Evolutionary conservation across 2,113 vertebrate species (phyloP).

Genomic region (Corythornis madagascariensis): DNA sequence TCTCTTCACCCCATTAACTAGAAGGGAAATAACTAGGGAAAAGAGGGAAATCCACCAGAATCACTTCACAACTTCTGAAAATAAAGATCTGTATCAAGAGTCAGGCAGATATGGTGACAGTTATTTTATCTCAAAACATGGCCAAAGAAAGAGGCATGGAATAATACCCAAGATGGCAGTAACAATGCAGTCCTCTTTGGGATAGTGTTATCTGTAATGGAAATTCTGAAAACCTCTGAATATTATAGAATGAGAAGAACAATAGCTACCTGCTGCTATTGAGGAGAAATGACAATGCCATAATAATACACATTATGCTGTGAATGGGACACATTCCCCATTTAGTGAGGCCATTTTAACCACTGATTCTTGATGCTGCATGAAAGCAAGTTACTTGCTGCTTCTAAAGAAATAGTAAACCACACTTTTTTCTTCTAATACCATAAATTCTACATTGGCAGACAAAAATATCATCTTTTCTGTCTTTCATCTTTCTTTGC

Average conservation of each 20-base stretch:
- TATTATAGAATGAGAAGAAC: constrained; percentile 16
- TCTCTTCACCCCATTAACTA: not conserved
- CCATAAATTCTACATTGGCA: not conserved
- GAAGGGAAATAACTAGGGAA: not conserved
- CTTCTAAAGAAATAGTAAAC: not conserved
- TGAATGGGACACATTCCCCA: not conserved
- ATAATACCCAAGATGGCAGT: not conserved
- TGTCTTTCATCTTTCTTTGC: not conserved
- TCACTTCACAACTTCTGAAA: not conserved
- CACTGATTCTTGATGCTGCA: not conserved
- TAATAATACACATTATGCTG: constrained; percentile 20
- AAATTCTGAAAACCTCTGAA: constrained; percentile 26
- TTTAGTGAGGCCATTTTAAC: constrained; percentile 28
- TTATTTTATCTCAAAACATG: not conserved
- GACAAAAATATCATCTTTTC: not conserved
- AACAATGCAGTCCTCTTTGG: not conserved
- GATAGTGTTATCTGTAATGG: not conserved
- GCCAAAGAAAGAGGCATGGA: not conserved
- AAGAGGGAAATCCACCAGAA: not conserved
- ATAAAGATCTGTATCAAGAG: not conserved
- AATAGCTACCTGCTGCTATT: constrained; percentile 27
- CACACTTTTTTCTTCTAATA: not conserved
- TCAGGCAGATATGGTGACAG: not conserved
- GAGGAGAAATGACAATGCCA: constrained; percentile 21
- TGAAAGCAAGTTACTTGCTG: constrained; percentile 13